Percentiles rank a stretch among this genome's conserved stretches.
Conservation (phyloP, 2,888 invertebrate genomes). For the Galerucella calmariensis region DNA sequence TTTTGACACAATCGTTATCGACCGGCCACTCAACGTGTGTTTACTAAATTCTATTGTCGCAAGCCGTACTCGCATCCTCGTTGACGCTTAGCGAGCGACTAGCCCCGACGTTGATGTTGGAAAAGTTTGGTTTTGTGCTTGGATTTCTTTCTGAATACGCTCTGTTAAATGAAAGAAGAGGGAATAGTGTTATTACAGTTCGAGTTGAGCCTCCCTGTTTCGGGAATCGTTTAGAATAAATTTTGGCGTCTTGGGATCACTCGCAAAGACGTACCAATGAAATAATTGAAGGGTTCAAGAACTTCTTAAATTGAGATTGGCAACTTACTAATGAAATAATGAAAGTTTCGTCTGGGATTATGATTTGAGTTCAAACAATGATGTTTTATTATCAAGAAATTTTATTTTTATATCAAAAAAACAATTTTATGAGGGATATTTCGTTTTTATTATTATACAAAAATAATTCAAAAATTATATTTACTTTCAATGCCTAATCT, state of each 20-base stretch:
- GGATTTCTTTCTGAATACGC: constrained; percentile 3
- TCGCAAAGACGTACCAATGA: constrained; percentile 8
- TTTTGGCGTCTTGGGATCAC: constrained; percentile 16
- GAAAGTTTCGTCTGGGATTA: not conserved
- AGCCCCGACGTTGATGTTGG: not conserved
- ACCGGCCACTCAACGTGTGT: constrained; percentile 4
- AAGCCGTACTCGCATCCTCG: constrained; percentile 8
- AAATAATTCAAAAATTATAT: no score
- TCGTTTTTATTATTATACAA: no score
- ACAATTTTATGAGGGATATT: no score
- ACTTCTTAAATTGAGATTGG: constrained; percentile 5
- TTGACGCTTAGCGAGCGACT: constrained; percentile 10
- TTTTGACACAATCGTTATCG: constrained; percentile 17
- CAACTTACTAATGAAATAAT: constrained; percentile 1
- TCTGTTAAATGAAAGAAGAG: constrained; percentile 8
- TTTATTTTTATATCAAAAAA: no score
- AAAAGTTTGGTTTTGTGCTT: constrained; percentile 15
- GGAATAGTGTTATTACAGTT: constrained; percentile 1
- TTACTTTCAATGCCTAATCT: no score
- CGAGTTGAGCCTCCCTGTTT: constrained; percentile 15
- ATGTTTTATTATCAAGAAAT: not conserved
- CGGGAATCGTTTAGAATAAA: constrained; percentile 15
- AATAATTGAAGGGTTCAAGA: constrained; percentile 6
- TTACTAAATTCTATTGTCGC: not conserved
- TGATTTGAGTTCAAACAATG: not conserved